Base-by-base conservation (phyloP, 2,888 invertebrate species). In the Eupeodes latifasciatus region DNA sequence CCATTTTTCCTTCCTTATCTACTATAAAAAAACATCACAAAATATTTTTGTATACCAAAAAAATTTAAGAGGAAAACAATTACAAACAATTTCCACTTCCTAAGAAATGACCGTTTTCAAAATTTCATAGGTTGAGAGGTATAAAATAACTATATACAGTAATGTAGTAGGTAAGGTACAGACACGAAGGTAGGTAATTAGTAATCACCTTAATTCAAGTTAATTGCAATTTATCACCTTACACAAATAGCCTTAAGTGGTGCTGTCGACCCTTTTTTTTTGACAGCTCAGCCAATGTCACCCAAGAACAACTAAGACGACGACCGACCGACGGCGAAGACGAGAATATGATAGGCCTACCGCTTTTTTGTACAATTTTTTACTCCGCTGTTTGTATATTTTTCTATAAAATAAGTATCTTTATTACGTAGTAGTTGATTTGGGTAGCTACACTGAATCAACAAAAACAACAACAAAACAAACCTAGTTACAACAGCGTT, bases 211-310 rank as follows among this genome's bases (percentile, higher is more conserved):
- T 44, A 66, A 72, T 66, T 72, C 78, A 74, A 84, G 78, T 79
- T 53, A 80, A 84, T 76, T 85, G 67, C 75, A 85, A 85, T 85
- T 85, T 75, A 85, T 85, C 80, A 75, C 71, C 76, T 55, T 64
- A 77, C 82, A 64, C 77, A 64, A 82, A 75, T 71, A 71, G 16
- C 57, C 40, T n/a, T 51, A 74, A 67, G 53, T 71, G 55, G 10
- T 71, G 55, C 27, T 72, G 72, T 57, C 51, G 66, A 44, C 71
- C 71, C 40, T 71, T 71, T 27, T 71, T 71, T 40, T 71, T 47
- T 27, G 66, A 62, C 34, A 53, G 19, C 40, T 7, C 40, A 27
- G 27, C 27, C 27, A 27, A 27, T 47, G 57, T 67, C 77, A 78
- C 77, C 67, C 19, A 71, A 55, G 67, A 34, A 34, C 36, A 27